Conservation (phyloP, 2,797 vertebrate genomes). For the Liparis tanakae region DNA sequence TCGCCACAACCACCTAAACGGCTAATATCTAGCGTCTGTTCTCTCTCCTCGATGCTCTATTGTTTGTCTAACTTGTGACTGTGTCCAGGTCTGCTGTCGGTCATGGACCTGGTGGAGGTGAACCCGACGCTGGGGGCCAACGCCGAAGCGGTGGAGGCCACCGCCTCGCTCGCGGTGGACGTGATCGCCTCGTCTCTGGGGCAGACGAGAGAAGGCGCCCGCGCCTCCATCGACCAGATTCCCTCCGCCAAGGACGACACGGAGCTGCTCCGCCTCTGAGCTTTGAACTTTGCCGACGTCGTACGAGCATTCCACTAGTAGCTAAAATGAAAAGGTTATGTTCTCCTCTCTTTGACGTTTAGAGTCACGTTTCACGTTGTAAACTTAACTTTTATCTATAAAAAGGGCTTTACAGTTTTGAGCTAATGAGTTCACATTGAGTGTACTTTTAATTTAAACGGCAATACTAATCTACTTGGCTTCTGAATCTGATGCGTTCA, state of each 20-base stretch:
- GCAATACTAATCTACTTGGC: slow-evolving; percentile 54
- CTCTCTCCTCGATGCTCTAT: background rate
- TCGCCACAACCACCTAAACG: background rate
- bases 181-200: slow-evolving; percentile 94
- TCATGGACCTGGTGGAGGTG: slow-evolving; percentile 95
- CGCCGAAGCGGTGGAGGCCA: slow-evolving; percentile 88
- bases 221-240: slow-evolving; percentile 81
- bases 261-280: slow-evolving; percentile 81
- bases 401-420: slow-evolving; percentile 21
- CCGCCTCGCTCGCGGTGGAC: slow-evolving; percentile 89
- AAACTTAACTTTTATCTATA: slow-evolving; percentile 10
- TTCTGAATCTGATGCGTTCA: slow-evolving; percentile 32
- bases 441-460: slow-evolving; percentile 9
- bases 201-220: slow-evolving; percentile 91
- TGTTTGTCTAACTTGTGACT: background rate
- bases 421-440: background rate
- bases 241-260: slow-evolving; percentile 85
- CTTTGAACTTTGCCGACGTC: slow-evolving; percentile 48
- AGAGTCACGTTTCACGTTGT: slow-evolving; percentile 11
- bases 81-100: slow-evolving; percentile 92
- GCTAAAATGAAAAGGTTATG: background rate
- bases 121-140: slow-evolving; percentile 90
- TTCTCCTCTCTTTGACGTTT: slow-evolving; percentile 19
- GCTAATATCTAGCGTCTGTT: background rate
- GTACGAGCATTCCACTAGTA: slow-evolving; percentile 78